Evolutionary conservation across 1,140 invertebrate species (phyloP).

Genomic region (Hylyphantes graminicola): DNA sequence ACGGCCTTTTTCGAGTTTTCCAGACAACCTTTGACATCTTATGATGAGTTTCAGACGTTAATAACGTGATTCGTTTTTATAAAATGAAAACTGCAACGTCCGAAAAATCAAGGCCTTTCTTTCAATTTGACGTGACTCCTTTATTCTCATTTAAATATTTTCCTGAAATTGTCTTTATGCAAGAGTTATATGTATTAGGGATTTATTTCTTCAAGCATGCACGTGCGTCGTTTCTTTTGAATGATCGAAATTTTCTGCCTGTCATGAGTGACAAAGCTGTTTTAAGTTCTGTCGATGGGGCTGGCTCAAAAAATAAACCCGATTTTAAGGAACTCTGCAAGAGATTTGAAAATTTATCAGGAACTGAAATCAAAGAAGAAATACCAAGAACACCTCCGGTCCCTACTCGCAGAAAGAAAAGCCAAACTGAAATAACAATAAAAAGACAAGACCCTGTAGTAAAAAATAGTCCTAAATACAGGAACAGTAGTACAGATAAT

Average conservation of each 20-base stretch:
- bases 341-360: conserved; percentile 42
- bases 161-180: not conserved
- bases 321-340: conserved; percentile 47
- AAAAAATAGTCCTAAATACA: not conserved
- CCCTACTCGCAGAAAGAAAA: conserved; percentile 17
- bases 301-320: conserved; percentile 9
- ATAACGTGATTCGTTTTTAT: not conserved
- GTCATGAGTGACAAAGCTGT: not conserved
- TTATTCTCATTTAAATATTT: not conserved
- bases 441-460: conserved; percentile 5
- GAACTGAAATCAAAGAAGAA: not conserved
- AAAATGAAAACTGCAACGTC: not conserved
- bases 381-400: not conserved
- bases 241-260: not conserved
- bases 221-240: no score
- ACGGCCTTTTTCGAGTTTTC: not conserved
- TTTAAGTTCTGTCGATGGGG: not conserved
- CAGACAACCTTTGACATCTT: not conserved
- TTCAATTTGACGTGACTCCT: not conserved
- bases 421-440: not conserved
- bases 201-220: not conserved
- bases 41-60: not conserved
- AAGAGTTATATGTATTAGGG: not conserved
- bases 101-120: not conserved
- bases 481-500: not conserved